Evolutionary conservation across 2,797 vertebrate genomes (phyloP).

Genomic region (Vultur gryphus): DNA sequence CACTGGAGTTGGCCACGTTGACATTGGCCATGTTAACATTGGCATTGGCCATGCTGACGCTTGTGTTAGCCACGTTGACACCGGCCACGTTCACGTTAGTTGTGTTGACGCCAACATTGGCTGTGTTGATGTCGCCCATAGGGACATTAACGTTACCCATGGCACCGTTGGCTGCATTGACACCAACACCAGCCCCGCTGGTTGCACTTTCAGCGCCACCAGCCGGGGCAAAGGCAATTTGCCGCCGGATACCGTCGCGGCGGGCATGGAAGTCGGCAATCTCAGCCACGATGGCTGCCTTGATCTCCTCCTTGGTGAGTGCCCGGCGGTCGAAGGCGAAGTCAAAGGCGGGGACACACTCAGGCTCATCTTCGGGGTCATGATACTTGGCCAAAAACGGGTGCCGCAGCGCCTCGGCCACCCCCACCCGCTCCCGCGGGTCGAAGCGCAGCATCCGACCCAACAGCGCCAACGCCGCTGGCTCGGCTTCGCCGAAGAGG

Average conservation of each 20-base stretch:
- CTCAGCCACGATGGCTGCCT: conserved; percentile 90
- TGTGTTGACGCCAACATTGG: background rate
- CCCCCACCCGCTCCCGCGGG: conserved; percentile 87
- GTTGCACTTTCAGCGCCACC: background rate
- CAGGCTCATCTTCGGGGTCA: conserved; percentile 89
- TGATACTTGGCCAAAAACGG: conserved; percentile 91
- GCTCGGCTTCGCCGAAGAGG: conserved; percentile 80
- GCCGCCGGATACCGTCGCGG: conserved; percentile 81
- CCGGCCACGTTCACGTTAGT: no score
- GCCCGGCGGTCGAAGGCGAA: conserved; percentile 91
- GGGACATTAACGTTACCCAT: no score
- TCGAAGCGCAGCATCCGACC: conserved; percentile 91
- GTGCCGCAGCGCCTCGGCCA: conserved; percentile 87
- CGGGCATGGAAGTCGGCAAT: conserved; percentile 89
- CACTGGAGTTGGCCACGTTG: no score
- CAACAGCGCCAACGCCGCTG: conserved; percentile 83
- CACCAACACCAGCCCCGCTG: background rate
- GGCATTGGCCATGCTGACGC: background rate
- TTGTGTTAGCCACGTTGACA: no score
- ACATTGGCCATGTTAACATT: no score
- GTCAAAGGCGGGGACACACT: conserved; percentile 91
- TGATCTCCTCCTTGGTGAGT: conserved; percentile 85
- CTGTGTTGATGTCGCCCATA: accelerated
- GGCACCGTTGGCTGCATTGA: background rate
- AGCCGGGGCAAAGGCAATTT: conserved; percentile 76